phyloP scores from a whole-genome alignment of 2,113 vertebrate species.

The Colaptes auratus region DNA sequence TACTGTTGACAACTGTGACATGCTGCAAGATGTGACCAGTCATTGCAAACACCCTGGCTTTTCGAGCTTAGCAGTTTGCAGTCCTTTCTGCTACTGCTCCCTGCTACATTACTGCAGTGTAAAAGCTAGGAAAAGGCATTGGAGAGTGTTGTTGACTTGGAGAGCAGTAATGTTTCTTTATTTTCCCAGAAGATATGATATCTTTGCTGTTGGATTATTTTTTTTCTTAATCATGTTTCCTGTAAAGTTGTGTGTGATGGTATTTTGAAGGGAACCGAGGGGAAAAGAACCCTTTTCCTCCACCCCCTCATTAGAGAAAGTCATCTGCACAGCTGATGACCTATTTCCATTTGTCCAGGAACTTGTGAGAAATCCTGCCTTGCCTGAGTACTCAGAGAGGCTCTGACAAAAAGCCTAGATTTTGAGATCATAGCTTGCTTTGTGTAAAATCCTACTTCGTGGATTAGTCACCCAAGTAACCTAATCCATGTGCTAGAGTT shows the following conservation, averaged over 20 bases:
- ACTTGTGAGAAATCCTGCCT: slow-evolving; percentile 1
- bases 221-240: neutral
- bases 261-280: neutral
- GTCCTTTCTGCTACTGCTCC: neutral
- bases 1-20: neutral
- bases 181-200: neutral
- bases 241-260: neutral
- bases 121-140: slow-evolving; percentile 8
- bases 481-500: slow-evolving; percentile 20
- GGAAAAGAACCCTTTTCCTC: neutral
- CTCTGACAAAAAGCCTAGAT: neutral
- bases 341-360: slow-evolving; percentile 35
- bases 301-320: neutral
- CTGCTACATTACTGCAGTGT: neutral
- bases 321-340: neutral
- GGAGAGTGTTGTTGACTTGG: slow-evolving; percentile 51
- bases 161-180: neutral
- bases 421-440: slow-evolving; percentile 36
- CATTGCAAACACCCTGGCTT: slow-evolving; percentile 56
- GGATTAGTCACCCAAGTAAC: slow-evolving; percentile 43
- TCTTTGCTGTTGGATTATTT: neutral
- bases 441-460: slow-evolving; percentile 40
- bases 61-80: slow-evolving; percentile 17
- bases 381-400: neutral
- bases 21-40: slow-evolving; percentile 21